Evolutionary conservation across 1,140 invertebrate genomes (phyloP).

Genomic region (Drosophila takahashii): DNA sequence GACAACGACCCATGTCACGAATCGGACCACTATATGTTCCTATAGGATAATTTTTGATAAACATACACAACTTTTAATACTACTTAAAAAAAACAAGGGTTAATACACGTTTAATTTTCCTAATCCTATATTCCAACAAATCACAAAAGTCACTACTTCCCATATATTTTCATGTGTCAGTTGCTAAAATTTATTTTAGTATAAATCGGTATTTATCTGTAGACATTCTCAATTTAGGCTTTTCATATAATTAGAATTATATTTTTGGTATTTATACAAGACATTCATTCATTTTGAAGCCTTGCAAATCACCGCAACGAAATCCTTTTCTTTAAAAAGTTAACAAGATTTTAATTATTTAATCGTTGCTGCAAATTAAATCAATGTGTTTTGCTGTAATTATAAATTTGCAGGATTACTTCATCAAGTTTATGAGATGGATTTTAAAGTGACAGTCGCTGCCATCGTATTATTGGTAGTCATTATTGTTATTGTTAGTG

Average conservation of each 20-base stretch:
- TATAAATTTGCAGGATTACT: slow-evolving; percentile 83
- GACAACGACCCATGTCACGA: no score
- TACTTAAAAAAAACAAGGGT: no score
- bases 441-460: slow-evolving; percentile 83
- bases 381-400: slow-evolving; percentile 71
- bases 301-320: slow-evolving; percentile 22
- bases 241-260: background rate
- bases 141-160: no score
- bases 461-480: slow-evolving; percentile 72
- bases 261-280: background rate
- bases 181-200: no score
- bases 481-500: slow-evolving; percentile 55
- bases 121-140: no score
- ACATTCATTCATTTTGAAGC: background rate
- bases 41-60: no score
- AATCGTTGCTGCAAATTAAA: slow-evolving; percentile 26
- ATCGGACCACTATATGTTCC: no score
- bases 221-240: no score
- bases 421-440: slow-evolving; percentile 84
- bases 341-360: slow-evolving; percentile 4
- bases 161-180: no score
- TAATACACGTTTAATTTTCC: no score
- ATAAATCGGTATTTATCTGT: no score
- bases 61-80: no score
- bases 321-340: slow-evolving; percentile 15